Evolutionary conservation across 2,797 vertebrate species (phyloP).

Genomic region (Chloroceryle inda): DNA sequence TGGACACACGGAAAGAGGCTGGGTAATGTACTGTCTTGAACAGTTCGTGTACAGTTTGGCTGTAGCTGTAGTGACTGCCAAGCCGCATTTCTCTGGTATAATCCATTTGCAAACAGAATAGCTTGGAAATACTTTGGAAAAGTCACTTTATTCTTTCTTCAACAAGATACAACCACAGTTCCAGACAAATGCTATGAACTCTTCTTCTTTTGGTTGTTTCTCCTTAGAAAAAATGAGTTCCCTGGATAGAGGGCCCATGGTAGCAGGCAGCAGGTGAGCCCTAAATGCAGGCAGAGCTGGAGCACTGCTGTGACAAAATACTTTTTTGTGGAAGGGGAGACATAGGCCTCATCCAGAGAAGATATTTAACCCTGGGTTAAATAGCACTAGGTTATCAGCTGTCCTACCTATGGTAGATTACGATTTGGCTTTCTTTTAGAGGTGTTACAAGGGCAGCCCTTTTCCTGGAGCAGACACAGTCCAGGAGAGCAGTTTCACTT

Average conservation of each 20-base stretch:
- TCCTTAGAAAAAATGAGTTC: background rate
- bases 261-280: background rate
- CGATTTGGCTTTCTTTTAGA: background rate
- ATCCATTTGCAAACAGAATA: background rate
- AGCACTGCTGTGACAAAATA: background rate
- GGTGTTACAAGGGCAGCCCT: background rate
- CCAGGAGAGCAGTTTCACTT: background rate
- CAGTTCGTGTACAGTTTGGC: background rate
- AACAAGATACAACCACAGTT: background rate
- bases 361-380: background rate
- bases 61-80: background rate
- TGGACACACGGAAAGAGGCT: background rate
- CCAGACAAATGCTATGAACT: background rate
- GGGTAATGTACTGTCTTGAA: background rate
- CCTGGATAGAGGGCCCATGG: rapidly evolving
- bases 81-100: background rate
- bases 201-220: background rate
- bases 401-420: background rate
- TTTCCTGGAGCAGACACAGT: background rate
- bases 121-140: background rate
- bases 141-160: background rate
- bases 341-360: background rate
- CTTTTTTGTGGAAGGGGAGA: background rate
- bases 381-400: background rate
- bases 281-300: background rate